A percentile compares a stretch with the other conserved stretches of the same genome.
These are phyloP conservation scores for Drosophila bocqueti DNA, from an alignment of 1,140 invertebrate species.

Conservation along the genomic window DNA sequence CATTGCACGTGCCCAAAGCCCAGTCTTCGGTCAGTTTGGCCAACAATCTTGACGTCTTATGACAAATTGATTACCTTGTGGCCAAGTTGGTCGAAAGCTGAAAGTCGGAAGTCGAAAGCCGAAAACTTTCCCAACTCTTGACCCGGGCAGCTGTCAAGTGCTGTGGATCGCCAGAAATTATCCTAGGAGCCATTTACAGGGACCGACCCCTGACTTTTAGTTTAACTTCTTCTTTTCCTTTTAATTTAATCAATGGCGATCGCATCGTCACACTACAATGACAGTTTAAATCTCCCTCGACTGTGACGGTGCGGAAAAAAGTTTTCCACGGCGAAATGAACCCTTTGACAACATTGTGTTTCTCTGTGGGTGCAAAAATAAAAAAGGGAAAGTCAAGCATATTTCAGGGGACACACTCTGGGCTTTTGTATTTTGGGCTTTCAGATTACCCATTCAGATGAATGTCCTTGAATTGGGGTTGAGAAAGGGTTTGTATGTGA, in stretches of 20 bases:
- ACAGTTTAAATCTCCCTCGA: slow-evolving; percentile 30
- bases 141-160: slow-evolving; percentile 45
- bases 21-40: slow-evolving; percentile 25
- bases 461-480: slow-evolving; percentile 14
- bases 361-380: slow-evolving; percentile 1
- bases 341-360: slow-evolving; percentile 37
- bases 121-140: slow-evolving; percentile 27
- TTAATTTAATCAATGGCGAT: slow-evolving; percentile 53
- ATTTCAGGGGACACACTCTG: slow-evolving; percentile 11
- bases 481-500: background rate
- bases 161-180: slow-evolving; percentile 26
- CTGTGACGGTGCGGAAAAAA: slow-evolving; percentile 35
- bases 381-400: slow-evolving; percentile 46
- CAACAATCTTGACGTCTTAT: slow-evolving; percentile 10
- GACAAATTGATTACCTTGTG: slow-evolving; percentile 56
- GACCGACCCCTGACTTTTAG: slow-evolving; percentile 8
- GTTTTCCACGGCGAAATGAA: slow-evolving; percentile 24
- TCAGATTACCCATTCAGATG: slow-evolving; percentile 11
- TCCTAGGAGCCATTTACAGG: slow-evolving; percentile 19
- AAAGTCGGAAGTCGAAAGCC: slow-evolving; percentile 13
- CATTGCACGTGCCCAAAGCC: slow-evolving; percentile 37
- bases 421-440: slow-evolving; percentile 17
- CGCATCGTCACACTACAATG: slow-evolving; percentile 33
- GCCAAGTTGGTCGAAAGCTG: slow-evolving; percentile 14
- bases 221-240: slow-evolving; percentile 17